phyloP scores from a whole-genome alignment of 2,797 vertebrate genomes.

The Brachyalestes nurse region DNA sequence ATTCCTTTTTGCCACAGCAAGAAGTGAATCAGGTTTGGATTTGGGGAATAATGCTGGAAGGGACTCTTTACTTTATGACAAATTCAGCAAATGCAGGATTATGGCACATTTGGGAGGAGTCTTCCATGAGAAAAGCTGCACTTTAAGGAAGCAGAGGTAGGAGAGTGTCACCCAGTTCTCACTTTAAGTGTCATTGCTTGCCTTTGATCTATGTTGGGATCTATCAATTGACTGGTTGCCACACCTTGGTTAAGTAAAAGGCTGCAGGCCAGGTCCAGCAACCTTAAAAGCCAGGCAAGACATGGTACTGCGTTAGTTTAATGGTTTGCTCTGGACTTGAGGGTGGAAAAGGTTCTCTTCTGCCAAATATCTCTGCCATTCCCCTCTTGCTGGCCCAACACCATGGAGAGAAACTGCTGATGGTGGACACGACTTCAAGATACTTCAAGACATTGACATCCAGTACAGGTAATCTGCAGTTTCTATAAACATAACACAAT shows the following conservation, averaged over 20 bases:
- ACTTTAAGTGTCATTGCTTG: slow-evolving; percentile 44
- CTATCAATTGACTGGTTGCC: slow-evolving; percentile 33
- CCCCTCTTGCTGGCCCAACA: neutral
- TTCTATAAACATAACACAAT: neutral
- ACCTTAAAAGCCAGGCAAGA: neutral
- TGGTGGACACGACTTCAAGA: neutral
- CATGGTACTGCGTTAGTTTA: neutral
- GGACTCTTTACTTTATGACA: slow-evolving; percentile 55
- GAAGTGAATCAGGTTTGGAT: slow-evolving; percentile 8
- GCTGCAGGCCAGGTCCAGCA: neutral
- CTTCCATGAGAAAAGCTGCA: slow-evolving; percentile 38
- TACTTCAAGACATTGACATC: neutral
- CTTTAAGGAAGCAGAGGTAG: slow-evolving; percentile 44
- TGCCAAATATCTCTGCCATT: slow-evolving; percentile 27
- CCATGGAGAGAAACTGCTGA: neutral
- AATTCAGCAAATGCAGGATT: slow-evolving; percentile 46
- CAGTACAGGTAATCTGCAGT: slow-evolving; percentile 38
- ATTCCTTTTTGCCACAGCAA: neutral
- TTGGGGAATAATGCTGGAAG: slow-evolving; percentile 26
- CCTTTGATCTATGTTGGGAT: slow-evolving; percentile 56
- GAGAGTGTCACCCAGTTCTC: slow-evolving; percentile 31
- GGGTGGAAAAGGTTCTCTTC: slow-evolving; percentile 22
- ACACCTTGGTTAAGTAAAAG: slow-evolving; percentile 44
- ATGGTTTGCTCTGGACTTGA: neutral
- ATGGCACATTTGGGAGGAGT: slow-evolving; percentile 60